A percentile compares a stretch with the other conserved stretches of the same genome.
These are phyloP conservation scores for Myiothlypis chrysogaster DNA, from an alignment of 2,797 vertebrate genomes.

Conservation along the genomic window DNA sequence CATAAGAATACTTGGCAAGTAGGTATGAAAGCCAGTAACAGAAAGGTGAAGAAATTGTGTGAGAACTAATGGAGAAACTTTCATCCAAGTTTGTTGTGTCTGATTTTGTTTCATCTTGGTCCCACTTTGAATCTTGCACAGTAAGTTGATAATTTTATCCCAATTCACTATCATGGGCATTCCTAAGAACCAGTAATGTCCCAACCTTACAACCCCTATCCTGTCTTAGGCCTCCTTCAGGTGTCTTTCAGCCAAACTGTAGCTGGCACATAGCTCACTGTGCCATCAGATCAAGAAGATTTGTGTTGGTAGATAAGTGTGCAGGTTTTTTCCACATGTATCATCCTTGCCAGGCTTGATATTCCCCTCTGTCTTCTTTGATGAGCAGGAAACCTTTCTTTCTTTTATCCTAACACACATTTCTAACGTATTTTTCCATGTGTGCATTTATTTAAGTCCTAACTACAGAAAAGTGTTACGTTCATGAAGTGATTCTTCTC, in stretches of 20 bases:
- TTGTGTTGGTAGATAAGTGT: not conserved
- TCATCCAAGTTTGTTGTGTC: not conserved
- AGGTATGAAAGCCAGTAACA: not conserved
- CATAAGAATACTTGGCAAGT: not conserved
- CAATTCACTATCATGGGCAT: fast-evolving
- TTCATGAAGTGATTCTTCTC: not conserved
- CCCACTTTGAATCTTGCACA: not conserved
- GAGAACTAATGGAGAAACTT: not conserved
- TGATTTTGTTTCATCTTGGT: not conserved
- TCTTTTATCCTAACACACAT: not conserved
- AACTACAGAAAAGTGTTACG: not conserved
- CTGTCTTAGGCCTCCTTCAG: not conserved
- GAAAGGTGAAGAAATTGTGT: not conserved
- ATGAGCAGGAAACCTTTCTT: not conserved
- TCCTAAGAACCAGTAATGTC: not conserved
- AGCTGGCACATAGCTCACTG: not conserved
- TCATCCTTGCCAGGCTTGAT: fast-evolving
- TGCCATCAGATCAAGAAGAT: not conserved
- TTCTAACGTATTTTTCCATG: not conserved
- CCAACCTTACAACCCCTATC: not conserved
- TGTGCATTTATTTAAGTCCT: not conserved
- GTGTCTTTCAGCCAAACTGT: not conserved
- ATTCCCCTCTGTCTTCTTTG: not conserved
- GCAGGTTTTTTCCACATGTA: not conserved
- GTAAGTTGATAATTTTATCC: not conserved